Conservation (phyloP, 2,113 vertebrate species). For the Phrynosoma platyrhinos region DNA sequence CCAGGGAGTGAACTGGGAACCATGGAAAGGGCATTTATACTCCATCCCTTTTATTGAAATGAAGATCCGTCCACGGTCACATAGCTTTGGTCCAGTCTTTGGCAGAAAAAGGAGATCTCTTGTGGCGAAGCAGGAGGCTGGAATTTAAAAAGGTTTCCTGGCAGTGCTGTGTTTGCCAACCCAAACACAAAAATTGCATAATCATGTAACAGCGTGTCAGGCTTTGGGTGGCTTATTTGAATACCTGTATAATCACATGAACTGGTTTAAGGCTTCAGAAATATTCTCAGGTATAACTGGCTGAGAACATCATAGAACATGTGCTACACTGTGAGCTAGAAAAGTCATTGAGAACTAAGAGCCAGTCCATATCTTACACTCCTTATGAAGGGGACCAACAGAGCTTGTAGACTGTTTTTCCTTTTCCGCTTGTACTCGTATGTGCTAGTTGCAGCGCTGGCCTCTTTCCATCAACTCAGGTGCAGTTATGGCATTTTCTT, state of each 20-base stretch:
- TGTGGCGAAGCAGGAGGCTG: conserved; percentile 53
- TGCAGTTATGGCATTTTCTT: neutral
- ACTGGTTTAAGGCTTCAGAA: rapidly evolving
- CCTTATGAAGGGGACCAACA: neutral
- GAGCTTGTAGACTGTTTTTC: no score
- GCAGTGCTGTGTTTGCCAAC: neutral
- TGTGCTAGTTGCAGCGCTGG: neutral
- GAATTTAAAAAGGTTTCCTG: conserved; percentile 8
- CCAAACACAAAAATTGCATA: neutral
- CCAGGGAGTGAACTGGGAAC: conserved; percentile 91
- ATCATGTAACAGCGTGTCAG: conserved; percentile 30
- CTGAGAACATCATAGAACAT: conserved; percentile 11
- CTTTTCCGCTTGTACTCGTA: neutral
- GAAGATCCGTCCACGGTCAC: conserved; percentile 83
- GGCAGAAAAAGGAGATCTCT: conserved; percentile 78
- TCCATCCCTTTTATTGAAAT: conserved; percentile 89
- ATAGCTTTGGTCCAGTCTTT: conserved; percentile 44
- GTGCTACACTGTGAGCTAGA: conserved; percentile 4
- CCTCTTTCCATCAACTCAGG: no score
- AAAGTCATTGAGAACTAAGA: neutral
- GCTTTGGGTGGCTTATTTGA: conserved; percentile 37
- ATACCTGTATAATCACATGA: neutral
- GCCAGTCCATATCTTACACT: neutral
- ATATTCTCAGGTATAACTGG: neutral
- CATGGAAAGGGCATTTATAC: conserved; percentile 90